These are phyloP conservation scores for Diprion similis DNA, from an alignment of 1,140 invertebrate genomes.

Conservation along the genomic window DNA sequence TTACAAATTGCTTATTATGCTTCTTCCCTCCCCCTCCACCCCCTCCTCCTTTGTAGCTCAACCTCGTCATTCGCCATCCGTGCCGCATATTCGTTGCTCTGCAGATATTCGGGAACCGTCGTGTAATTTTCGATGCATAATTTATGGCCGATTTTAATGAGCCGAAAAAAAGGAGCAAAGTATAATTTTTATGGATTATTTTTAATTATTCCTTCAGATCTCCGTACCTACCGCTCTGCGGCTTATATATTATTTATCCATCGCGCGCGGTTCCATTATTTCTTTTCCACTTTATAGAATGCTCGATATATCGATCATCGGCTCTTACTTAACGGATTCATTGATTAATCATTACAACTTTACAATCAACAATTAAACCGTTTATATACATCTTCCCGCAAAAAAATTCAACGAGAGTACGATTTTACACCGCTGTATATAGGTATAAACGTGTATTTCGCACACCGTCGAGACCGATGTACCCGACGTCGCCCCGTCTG, in stretches of 20 bases:
- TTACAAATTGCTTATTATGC: constrained; percentile 63
- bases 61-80: too few species aligned
- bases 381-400: neutral
- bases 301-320: neutral
- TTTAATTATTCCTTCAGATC: constrained; percentile 54
- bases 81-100: constrained; percentile 22
- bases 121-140: constrained; percentile 64
- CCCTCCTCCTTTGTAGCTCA: neutral
- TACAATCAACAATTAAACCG: neutral
- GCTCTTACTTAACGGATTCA: neutral
- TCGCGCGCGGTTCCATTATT: neutral
- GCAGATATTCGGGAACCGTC: constrained; percentile 51
- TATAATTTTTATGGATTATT: constrained; percentile 47
- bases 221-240: neutral
- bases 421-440: too few species aligned
- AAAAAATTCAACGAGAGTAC: neutral
- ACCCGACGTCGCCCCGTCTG: too few species aligned
- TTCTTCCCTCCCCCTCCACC: constrained; percentile 9
- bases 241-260: neutral
- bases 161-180: constrained; percentile 57
- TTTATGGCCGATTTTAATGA: constrained; percentile 63
- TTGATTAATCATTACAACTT: neutral
- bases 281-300: neutral
- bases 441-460: too few species aligned
- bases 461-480: too few species aligned